A percentile compares a stretch with the other conserved stretches of the same genome.
These are phyloP conservation scores for Tautogolabrus adspersus DNA, from an alignment of 2,113 vertebrate species.

Conservation along the genomic window DNA sequence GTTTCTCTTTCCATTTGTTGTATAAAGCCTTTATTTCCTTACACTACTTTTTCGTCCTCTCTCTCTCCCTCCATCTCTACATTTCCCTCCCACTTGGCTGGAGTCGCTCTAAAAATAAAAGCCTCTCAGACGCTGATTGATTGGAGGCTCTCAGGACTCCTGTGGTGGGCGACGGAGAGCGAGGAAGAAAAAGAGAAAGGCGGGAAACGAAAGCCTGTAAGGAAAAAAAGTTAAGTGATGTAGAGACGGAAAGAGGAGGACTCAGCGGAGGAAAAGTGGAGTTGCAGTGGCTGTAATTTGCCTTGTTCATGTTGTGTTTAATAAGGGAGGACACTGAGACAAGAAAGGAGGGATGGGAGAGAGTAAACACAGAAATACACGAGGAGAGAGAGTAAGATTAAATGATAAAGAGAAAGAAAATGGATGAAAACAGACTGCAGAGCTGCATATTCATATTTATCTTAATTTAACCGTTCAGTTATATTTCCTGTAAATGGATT, in stretches of 20 bases:
- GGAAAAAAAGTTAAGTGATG: conserved; percentile 14
- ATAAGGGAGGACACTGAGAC: background rate
- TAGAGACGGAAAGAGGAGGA: conserved; percentile 12
- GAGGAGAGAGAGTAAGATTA: background rate
- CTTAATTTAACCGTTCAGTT: too few relatives aligned
- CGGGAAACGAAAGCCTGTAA: background rate
- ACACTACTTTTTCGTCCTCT: background rate
- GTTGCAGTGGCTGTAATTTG: conserved; percentile 18
- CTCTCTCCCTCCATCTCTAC: conserved; percentile 31
- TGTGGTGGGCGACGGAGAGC: conserved; percentile 57
- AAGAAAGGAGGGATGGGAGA: background rate
- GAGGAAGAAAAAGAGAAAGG: conserved; percentile 8
- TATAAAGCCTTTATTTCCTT: conserved; percentile 14
- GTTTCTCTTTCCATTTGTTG: conserved; percentile 1
- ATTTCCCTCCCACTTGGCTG: conserved; percentile 78
- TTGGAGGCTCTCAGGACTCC: conserved; percentile 74
- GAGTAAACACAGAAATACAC: background rate
- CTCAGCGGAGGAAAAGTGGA: background rate
- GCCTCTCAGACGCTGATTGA: conserved; percentile 78
- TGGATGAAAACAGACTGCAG: too few relatives aligned
- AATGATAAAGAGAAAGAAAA: background rate
- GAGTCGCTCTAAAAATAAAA: conserved; percentile 87
- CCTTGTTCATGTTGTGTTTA: conserved; percentile 29
- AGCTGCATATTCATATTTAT: too few relatives aligned
- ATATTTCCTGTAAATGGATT: too few relatives aligned